Base-by-base conservation (phyloP, 1,140 invertebrate species). In the Solenopsis fugax region DNA sequence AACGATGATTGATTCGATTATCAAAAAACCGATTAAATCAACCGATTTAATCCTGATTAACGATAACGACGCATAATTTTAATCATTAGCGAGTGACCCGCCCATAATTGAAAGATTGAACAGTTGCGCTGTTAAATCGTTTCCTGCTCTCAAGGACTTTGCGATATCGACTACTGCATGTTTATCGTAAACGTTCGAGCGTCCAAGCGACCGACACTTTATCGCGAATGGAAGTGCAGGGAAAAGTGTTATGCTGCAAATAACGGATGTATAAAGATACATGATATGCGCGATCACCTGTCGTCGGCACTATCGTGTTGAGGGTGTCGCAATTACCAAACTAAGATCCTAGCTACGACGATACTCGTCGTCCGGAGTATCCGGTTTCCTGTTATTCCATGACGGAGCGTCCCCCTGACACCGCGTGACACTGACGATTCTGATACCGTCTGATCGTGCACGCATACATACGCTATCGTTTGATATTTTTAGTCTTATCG, bases 231-330 rank as follows among this genome's bases (percentile, higher is more conserved):
- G 54, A 21, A 4, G n/a, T 18, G 85, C 21, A n/a, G 54, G 52
- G 12, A 34, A 85, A 52, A 85, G 50, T 85, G 88, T 89, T 69
- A 24, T 88, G 87, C 60, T 62, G 84, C 85, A 91, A 92, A 93
- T 89, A 93, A 91, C 92, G 90, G 92, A 92, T 93, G 91, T 92
- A 85, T 92, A 92, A 86, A 88, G 91, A 93, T 84, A 94, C 76
- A 45, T 81, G 92, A 94, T 93, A 94, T 87, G 90, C 86, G 78
- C 87, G 92, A 90, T 90, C 89, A 93, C 92, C 92, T 93, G 93
- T 89, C 77, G 84, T 72, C 69, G 69, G 78, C 71, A 73, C 62
- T 87, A 85, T 73, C 80, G 58, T 52, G 71, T 75, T 62, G 78
- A 45, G 58, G 81, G 87, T 93, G 85, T 90, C 89, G 81, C 88